Conservation (phyloP, 2,113 vertebrate genomes). For the Pitta sordida region DNA sequence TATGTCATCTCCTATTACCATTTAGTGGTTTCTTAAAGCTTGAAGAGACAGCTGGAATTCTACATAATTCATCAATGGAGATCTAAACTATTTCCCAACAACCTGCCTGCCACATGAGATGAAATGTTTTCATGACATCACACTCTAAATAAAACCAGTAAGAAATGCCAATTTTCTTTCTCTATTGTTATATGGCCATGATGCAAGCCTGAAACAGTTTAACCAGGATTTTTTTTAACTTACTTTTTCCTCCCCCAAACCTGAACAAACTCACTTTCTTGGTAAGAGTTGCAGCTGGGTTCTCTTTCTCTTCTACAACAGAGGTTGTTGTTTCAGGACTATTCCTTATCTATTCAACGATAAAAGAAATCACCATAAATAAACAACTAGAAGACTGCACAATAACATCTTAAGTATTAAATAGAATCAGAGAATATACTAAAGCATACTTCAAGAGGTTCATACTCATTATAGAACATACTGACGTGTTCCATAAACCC, state of each 20-base stretch:
- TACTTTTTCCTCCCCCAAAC: neutral
- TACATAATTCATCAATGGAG: neutral
- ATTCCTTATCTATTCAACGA: conserved; percentile 56
- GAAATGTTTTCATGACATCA: neutral
- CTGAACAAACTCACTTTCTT: conserved; percentile 61
- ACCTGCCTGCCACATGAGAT: neutral
- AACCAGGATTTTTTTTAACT: neutral
- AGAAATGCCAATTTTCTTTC: neutral
- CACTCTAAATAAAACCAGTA: neutral
- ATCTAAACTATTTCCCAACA: neutral
- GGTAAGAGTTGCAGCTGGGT: neutral
- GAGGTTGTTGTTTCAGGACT: conserved; percentile 72
- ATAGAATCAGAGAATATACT: neutral
- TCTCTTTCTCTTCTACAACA: conserved; percentile 66
- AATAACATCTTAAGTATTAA: neutral
- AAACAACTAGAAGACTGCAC: neutral
- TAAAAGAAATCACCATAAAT: neutral
- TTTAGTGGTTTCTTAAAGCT: neutral
- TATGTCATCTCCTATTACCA: neutral
- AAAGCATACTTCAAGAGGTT: neutral
- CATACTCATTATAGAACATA: neutral
- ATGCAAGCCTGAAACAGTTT: neutral
- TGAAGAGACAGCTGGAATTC: neutral
- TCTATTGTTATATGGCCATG: neutral
- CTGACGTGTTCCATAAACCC: neutral